A percentile compares a stretch with the other conserved stretches of the same genome.
phyloP scores from a whole-genome alignment of 2,797 vertebrate species.

The Tragelaphus eurycerus region DNA sequence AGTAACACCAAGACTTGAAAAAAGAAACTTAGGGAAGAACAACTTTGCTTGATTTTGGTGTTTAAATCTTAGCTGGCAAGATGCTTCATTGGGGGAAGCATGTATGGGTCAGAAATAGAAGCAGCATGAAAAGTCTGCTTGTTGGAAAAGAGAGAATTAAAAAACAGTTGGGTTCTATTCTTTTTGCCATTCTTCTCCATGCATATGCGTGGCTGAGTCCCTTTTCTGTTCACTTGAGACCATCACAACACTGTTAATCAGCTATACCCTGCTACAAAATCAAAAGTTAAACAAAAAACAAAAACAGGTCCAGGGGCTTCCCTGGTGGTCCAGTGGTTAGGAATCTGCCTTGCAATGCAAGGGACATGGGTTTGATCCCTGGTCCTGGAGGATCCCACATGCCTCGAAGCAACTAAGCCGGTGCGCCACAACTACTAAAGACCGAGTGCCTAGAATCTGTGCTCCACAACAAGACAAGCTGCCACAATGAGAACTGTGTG shows the following conservation, averaged over 20 bases:
- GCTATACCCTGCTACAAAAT: neutral
- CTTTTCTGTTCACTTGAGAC: neutral
- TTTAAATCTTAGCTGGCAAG: neutral
- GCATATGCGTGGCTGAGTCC: neutral
- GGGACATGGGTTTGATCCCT: neutral
- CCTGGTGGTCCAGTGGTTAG: neutral
- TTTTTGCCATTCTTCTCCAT: neutral
- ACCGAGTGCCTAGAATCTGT: neutral
- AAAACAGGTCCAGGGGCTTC: neutral
- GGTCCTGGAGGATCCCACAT: neutral
- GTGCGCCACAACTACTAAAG: neutral
- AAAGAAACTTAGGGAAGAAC: neutral
- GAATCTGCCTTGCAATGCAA: neutral
- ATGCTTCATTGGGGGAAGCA: neutral
- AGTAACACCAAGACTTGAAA: neutral
- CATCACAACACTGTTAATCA: neutral
- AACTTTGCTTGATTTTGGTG: neutral
- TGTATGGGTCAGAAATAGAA: neutral
- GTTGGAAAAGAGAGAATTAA: constrained; percentile 7
- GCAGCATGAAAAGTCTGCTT: neutral
- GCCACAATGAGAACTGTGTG: neutral
- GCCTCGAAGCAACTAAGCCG: neutral
- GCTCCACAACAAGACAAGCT: neutral
- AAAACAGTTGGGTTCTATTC: neutral
- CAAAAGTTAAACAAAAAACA: neutral